Base-by-base conservation (phyloP, 2,113 vertebrate genomes). In the Plecturocebus donacophilus region DNA sequence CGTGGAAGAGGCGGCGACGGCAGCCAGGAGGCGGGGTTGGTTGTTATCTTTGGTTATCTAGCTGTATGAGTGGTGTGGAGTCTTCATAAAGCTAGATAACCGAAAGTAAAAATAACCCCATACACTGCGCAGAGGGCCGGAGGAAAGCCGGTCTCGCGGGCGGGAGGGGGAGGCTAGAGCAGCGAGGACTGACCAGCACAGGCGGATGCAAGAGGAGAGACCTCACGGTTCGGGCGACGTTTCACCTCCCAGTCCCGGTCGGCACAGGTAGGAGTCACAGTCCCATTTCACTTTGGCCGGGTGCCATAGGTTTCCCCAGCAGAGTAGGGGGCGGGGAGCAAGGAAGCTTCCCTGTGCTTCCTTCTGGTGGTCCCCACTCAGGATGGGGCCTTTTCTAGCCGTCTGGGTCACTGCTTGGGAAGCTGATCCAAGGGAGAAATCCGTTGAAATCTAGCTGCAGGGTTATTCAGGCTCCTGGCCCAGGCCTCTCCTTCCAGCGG, bases 61-160 rank as follows among this genome's bases (percentile, higher is more conserved):
- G 99, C 99, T 99, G 99, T 99, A 99, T 99, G 99, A 99, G 99
- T 99, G 99, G 99, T 99, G 99, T 99, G 99, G 98, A 99, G 99
- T 99, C 99, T 99, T 99, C 99, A 99, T 99, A 99, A 99, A 99
- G 99, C 99, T 99, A 99, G 99, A 99, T 99, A 99, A 99, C 99
- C 99, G 99, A 99, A 99, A 99, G 99, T 99, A 99, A 99, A 99
- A 99, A 99, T 99, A 99, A 99, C 99, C 99, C 99, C 99, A 99
- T 99, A 99, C 99, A 99, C 99, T 99, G 99, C 99, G 99, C 99
- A 98, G 98, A 97, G 97, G 98, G 96, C 97, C 91, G 95, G n/a
- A 94, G 97, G 97, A 97, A 95, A 96, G 97, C 95, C 76, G 97
- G 96, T 94, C 70, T 58, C 75, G 40, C 6, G 77, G 70, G 85